Conservation (phyloP, 2,888 invertebrate genomes). For the Eulithis prunata region DNA sequence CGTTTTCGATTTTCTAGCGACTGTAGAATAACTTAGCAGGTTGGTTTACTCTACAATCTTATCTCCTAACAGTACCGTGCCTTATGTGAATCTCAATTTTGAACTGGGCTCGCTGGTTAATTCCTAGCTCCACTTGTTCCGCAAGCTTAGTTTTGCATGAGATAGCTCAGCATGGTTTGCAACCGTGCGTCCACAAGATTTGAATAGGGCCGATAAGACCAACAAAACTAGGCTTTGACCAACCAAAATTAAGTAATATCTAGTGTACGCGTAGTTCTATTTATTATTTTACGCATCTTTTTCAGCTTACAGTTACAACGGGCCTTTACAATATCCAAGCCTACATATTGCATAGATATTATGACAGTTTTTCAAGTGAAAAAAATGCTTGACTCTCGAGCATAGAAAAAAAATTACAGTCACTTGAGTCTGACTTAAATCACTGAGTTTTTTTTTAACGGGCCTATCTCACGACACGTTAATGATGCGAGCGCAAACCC, state of each 20-base stretch:
- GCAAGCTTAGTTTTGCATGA: conserved; percentile 35
- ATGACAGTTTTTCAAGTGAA: too few species aligned
- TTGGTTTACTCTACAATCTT: conserved; percentile 25
- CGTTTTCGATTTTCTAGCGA: too few species aligned
- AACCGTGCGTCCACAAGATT: conserved; percentile 30
- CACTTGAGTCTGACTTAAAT: not conserved
- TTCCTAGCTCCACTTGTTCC: conserved; percentile 29
- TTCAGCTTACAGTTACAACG: too few species aligned
- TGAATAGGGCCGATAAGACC: conserved; percentile 5
- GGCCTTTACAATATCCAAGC: too few species aligned
- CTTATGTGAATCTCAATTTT: conserved; percentile 29
- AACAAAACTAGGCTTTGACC: too few species aligned
- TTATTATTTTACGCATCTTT: too few species aligned
- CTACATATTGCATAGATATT: too few species aligned
- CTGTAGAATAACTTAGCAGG: too few species aligned
- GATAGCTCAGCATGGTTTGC: conserved; percentile 23
- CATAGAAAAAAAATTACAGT: too few species aligned
- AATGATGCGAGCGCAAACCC: conserved; percentile 33
- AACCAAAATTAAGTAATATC: too few species aligned
- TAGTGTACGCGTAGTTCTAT: too few species aligned
- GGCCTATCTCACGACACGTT: conserved; percentile 28
- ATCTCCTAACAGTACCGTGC: conserved; percentile 34
- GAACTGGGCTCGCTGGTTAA: conserved; percentile 21
- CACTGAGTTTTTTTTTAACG: too few species aligned
- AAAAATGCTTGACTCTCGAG: not conserved